A percentile compares a stretch with the other conserved stretches of the same genome.
Evolutionary conservation across 2,797 vertebrate species (phyloP).

Genomic region (Neostethus bicornis): DNA sequence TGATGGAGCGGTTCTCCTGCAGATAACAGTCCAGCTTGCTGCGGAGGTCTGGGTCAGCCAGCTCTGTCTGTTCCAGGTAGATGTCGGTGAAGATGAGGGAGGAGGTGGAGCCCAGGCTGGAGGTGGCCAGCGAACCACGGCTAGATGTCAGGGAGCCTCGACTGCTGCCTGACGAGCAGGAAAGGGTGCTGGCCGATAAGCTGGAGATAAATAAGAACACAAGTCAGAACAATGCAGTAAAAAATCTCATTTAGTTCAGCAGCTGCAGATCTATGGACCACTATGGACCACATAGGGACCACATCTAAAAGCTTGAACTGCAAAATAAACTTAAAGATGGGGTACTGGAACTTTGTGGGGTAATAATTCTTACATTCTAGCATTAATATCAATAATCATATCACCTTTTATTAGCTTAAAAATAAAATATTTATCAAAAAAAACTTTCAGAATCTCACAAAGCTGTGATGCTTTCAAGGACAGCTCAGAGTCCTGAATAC

Average conservation of each 20-base stretch:
- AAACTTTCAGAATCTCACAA: too few relatives aligned
- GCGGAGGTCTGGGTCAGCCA: conserved; percentile 89
- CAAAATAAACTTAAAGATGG: too few relatives aligned
- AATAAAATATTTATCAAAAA: too few relatives aligned
- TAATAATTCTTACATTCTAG: too few relatives aligned
- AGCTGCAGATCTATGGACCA: too few relatives aligned
- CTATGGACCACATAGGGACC: too few relatives aligned
- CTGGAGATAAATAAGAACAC: conserved; percentile 64
- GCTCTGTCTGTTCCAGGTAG: conserved; percentile 88
- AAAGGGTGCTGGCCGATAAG: conserved; percentile 94
- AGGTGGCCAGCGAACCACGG: conserved; percentile 90
- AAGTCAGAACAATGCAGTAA: neutral
- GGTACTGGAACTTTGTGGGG: too few relatives aligned
- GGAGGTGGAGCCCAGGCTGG: conserved; percentile 90
- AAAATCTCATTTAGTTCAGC: too few relatives aligned
- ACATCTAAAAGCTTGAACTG: neutral
- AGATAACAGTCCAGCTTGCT: conserved; percentile 91
- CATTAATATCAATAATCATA: too few relatives aligned
- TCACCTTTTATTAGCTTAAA: too few relatives aligned
- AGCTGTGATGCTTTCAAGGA: too few relatives aligned
- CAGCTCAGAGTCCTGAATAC: too few relatives aligned
- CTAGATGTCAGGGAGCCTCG: conserved; percentile 92
- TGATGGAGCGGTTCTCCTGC: conserved; percentile 89
- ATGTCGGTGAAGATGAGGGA: conserved; percentile 95
- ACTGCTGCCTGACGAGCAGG: conserved; percentile 96